Evolutionary conservation across 2,113 vertebrate genomes (phyloP).

Genomic region (Ptyas mucosa): DNA sequence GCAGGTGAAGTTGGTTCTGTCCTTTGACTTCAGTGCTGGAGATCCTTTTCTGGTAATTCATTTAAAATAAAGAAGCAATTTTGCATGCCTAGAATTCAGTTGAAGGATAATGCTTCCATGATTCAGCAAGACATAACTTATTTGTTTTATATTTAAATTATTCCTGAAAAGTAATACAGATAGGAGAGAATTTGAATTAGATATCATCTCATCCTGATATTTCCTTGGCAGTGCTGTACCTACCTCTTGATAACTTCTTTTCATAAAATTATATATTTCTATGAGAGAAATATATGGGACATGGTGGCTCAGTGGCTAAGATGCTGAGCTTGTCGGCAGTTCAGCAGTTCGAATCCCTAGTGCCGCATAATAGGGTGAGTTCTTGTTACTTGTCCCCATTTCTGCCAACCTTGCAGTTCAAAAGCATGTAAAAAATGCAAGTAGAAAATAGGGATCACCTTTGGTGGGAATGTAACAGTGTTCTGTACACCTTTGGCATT

Average conservation of each 20-base stretch:
- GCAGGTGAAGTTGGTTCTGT: slow-evolving; percentile 57
- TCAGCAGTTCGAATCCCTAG: too few relatives aligned
- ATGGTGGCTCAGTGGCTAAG: too few relatives aligned
- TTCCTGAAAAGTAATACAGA: not conserved
- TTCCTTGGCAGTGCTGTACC: not conserved
- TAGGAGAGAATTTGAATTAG: not conserved
- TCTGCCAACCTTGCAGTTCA: too few relatives aligned
- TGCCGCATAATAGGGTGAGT: too few relatives aligned
- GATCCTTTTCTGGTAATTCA: slow-evolving; percentile 64
- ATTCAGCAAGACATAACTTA: not conserved
- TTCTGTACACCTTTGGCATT: too few relatives aligned
- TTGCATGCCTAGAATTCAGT: not conserved
- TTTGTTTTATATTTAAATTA: not conserved
- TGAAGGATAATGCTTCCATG: not conserved
- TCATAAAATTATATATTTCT: not conserved
- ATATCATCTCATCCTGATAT: not conserved
- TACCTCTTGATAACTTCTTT: not conserved
- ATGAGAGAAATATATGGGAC: too few relatives aligned
- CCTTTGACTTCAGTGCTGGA: slow-evolving; percentile 63
- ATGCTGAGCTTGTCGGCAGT: too few relatives aligned
- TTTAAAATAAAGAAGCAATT: not conserved
- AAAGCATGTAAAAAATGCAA: too few relatives aligned
- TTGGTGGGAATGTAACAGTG: too few relatives aligned
- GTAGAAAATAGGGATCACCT: too few relatives aligned
- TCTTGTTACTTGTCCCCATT: too few relatives aligned